Conservation (phyloP, 1,140 invertebrate species). For the Parasteatoda tepidariorum region DNA sequence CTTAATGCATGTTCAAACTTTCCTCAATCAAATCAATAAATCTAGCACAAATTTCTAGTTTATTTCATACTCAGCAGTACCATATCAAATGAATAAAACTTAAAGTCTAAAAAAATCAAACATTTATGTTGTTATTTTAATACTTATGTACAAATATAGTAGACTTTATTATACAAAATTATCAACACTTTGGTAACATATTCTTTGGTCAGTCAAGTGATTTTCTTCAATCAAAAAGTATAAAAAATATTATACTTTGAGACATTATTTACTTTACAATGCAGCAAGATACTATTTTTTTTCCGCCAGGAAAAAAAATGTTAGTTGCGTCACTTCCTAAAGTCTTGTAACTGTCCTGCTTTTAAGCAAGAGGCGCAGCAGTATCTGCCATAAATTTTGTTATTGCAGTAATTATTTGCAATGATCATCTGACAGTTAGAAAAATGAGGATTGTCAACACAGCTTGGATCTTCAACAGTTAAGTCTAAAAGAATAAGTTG, state of each 20-base stretch:
- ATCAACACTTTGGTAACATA: no score
- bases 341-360: conserved; percentile 78
- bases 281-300: background rate
- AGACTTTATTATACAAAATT: no score
- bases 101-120: no score
- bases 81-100: no score
- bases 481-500: background rate
- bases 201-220: no score
- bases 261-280: background rate
- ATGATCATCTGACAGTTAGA: conserved; percentile 90
- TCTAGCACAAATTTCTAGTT: no score
- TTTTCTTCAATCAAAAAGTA: no score
- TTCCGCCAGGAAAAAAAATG: background rate
- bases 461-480: conserved; percentile 79
- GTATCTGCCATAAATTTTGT: conserved; percentile 90
- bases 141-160: no score
- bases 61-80: no score
- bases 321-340: background rate
- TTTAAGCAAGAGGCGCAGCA: conserved; percentile 91
- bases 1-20: no score
- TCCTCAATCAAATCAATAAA: no score
- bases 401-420: conserved; percentile 81
- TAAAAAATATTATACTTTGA: background rate
- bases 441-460: conserved; percentile 86
- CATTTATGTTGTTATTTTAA: no score